A percentile compares a stretch with the other conserved stretches of the same genome.
Evolutionary conservation across 2,113 vertebrate genomes (phyloP).

Genomic region (Ceyx melanurus): DNA sequence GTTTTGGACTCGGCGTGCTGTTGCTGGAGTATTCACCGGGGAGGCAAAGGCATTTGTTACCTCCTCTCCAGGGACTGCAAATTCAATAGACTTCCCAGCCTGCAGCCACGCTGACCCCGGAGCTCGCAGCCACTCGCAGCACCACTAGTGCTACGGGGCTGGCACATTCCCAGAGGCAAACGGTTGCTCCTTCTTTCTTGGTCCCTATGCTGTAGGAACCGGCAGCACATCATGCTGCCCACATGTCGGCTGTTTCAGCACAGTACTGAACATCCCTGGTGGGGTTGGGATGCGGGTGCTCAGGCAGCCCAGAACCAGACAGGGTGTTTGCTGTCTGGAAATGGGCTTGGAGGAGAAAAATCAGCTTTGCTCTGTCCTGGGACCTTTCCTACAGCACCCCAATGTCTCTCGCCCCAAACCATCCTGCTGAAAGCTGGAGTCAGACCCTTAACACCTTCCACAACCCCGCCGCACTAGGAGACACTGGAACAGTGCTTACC

Average conservation of each 20-base stretch:
- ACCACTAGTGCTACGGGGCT: background rate
- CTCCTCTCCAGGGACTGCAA: conserved; percentile 1
- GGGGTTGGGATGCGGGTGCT: background rate
- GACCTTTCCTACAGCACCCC: background rate
- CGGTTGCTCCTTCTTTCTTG: background rate
- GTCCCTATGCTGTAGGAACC: background rate
- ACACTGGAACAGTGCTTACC: conserved; percentile 67
- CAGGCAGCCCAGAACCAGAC: background rate
- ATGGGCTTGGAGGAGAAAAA: background rate
- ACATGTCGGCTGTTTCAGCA: rapidly evolving
- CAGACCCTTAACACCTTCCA: rapidly evolving
- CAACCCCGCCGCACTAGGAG: rapidly evolving
- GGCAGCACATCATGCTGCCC: background rate
- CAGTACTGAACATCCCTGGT: background rate
- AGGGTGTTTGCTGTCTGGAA: background rate
- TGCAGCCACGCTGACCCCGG: background rate
- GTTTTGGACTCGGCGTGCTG: conserved; percentile 9
- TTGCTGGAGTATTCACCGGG: background rate
- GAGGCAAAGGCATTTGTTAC: conserved; percentile 25
- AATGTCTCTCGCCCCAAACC: background rate
- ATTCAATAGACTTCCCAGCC: background rate
- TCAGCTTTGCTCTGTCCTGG: background rate
- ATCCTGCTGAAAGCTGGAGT: rapidly evolving
- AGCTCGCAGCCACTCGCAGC: background rate
- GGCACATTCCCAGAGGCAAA: background rate